These are phyloP conservation scores for Gymnosoma rotundatum DNA, from an alignment of 2,888 invertebrate species.

Conservation along the genomic window DNA sequence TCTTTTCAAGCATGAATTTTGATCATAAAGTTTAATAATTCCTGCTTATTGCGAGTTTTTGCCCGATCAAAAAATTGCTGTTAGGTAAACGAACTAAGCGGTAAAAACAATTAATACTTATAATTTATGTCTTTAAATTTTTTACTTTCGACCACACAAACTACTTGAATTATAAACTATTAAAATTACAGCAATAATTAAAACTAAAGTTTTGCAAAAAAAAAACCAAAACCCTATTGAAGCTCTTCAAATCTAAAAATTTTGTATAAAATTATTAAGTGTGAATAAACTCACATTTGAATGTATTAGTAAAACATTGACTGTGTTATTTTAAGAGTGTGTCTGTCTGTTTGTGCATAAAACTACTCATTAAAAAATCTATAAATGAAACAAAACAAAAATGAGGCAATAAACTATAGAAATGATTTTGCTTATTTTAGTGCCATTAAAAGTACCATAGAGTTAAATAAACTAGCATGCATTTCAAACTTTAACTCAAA, in stretches of 20 bases:
- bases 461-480: conserved; percentile 5
- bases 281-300: conserved; percentile 10
- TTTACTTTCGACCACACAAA: conserved; percentile 41
- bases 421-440: conserved; percentile 39
- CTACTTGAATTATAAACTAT: conserved; percentile 34
- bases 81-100: neutral
- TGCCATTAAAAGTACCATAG: conserved; percentile 31
- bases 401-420: conserved; percentile 30
- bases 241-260: conserved; percentile 12
- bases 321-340: neutral
- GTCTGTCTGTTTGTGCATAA: conserved; percentile 23
- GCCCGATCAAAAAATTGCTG: too few relatives aligned
- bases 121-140: conserved; percentile 43
- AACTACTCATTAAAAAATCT: conserved; percentile 57
- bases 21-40: too few relatives aligned
- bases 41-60: too few relatives aligned
- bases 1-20: too few relatives aligned
- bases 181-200: conserved; percentile 53
- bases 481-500: too few relatives aligned
- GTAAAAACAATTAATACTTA: conserved; percentile 22
- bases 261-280: neutral
- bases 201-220: conserved; percentile 29
- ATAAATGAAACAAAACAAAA: conserved; percentile 17
- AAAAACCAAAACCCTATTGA: conserved; percentile 12
- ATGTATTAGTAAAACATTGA: conserved; percentile 33